These are phyloP conservation scores for Oceanodroma leucorhoa DNA, from an alignment of 2,797 vertebrate species.

Conservation along the genomic window DNA sequence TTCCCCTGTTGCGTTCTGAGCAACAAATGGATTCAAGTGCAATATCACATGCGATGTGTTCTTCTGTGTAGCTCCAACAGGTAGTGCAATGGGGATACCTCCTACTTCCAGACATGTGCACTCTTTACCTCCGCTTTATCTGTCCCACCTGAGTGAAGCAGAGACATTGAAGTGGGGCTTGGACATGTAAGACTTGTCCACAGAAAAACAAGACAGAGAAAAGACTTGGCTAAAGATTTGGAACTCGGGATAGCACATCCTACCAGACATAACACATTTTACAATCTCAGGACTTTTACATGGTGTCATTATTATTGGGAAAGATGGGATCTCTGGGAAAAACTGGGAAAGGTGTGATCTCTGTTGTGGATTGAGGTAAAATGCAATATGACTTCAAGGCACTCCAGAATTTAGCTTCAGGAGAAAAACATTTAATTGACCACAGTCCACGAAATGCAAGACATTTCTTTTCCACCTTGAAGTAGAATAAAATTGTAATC, in stretches of 20 bases:
- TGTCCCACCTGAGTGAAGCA: neutral
- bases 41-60: neutral
- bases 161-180: neutral
- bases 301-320: neutral
- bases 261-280: neutral
- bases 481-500: neutral
- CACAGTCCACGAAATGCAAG: neutral
- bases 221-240: neutral
- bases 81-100: neutral
- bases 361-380: neutral
- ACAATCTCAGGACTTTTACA: neutral
- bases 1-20: neutral
- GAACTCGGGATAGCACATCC: neutral
- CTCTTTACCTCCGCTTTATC: neutral
- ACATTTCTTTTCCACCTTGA: neutral
- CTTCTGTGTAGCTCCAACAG: neutral
- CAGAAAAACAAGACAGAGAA: neutral
- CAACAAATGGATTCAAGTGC: neutral
- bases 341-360: neutral
- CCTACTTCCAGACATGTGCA: neutral
- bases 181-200: neutral
- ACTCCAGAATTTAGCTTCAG: neutral
- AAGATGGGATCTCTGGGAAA: neutral
- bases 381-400: neutral
- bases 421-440: neutral